phyloP scores from a whole-genome alignment of 2,113 vertebrate species.

The Rhodinocichla rosea region DNA sequence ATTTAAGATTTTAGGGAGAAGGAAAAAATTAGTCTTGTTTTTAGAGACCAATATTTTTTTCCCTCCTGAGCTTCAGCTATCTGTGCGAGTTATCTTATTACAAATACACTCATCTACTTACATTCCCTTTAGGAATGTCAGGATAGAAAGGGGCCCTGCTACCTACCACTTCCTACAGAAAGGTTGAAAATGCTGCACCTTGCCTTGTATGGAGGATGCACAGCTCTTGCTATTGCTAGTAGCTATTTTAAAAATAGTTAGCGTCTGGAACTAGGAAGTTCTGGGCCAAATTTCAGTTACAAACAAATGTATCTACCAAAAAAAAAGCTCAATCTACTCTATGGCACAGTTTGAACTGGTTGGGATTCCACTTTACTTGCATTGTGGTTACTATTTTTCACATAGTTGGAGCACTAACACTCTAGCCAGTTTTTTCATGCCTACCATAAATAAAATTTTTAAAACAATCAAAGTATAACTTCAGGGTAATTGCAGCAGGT shows the following conservation, averaged over 20 bases:
- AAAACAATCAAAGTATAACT: not conserved
- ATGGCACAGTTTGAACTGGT: not conserved
- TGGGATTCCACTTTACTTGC: not conserved
- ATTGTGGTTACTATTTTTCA: not conserved
- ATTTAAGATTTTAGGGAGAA: not conserved
- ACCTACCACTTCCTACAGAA: not conserved
- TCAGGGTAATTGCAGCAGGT: slow-evolving; percentile 33
- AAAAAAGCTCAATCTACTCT: not conserved
- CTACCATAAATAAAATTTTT: not conserved
- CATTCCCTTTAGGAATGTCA: not conserved
- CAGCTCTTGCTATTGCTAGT: not conserved
- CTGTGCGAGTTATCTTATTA: not conserved
- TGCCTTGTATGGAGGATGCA: not conserved
- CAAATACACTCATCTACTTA: not conserved
- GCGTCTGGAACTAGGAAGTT: not conserved
- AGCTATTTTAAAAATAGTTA: not conserved
- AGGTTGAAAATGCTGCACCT: not conserved
- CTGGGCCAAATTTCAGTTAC: not conserved
- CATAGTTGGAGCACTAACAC: not conserved
- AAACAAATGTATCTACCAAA: not conserved
- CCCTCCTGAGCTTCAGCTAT: not conserved
- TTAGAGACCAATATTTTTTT: not conserved
- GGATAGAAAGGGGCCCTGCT: not conserved
- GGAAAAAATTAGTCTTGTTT: not conserved
- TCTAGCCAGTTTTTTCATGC: not conserved